A percentile compares a stretch with the other conserved stretches of the same genome.
Evolutionary conservation across 2,113 vertebrate genomes (phyloP).

Genomic region (Eulacestoma nigropectus): DNA sequence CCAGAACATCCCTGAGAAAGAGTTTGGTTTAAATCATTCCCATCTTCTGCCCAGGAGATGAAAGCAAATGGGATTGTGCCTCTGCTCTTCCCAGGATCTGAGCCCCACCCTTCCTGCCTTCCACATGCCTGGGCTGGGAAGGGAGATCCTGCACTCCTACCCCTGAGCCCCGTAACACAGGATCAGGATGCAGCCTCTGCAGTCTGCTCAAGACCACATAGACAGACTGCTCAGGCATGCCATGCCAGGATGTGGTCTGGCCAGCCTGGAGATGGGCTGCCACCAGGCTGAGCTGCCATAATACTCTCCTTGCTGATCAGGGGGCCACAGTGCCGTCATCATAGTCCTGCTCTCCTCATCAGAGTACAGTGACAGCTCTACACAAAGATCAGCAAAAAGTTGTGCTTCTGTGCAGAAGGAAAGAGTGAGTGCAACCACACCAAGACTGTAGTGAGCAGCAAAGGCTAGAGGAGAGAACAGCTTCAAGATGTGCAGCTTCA

Average conservation of each 20-base stretch:
- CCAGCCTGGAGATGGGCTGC: neutral
- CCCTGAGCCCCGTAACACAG: neutral
- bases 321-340: rapidly evolving
- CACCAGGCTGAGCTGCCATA: neutral
- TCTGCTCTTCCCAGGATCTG: neutral
- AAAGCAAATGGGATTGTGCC: neutral
- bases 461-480: neutral
- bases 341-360: neutral
- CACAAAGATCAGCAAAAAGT: neutral
- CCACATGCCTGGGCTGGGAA: neutral
- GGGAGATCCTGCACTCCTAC: neutral
- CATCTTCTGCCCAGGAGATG: neutral
- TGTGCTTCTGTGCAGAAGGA: neutral
- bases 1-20: neutral
- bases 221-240: neutral
- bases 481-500: neutral
- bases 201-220: neutral
- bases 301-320: neutral
- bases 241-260: neutral
- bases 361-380: neutral
- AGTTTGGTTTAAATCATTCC: neutral
- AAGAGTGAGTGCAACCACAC: neutral
- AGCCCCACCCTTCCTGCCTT: neutral
- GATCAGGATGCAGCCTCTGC: neutral
- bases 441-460: rapidly evolving